Base-by-base conservation (phyloP, 1,140 invertebrate genomes). In the Panulirus ornatus region DNA sequence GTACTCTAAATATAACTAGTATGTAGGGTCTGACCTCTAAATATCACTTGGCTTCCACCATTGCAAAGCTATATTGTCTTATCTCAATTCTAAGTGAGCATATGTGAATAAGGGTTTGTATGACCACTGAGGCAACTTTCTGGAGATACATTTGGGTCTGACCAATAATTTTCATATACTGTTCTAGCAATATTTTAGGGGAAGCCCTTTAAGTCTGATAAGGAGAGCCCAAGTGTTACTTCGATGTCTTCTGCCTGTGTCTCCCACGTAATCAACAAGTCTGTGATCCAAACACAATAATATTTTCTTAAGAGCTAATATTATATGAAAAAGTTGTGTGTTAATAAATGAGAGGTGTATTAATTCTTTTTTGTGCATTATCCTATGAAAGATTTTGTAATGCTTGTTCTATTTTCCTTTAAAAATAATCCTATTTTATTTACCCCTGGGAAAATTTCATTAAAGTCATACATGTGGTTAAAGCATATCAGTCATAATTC, bases 211-310 rank as follows among this genome's bases (percentile, higher is more conserved):
- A 44, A 40, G 40, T 22, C 14, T 51, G 66, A 47, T 36, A 42
- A 14, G 30, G 27, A 27, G n/a, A 42, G 3, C 27, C 44, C 44
- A 44, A 47, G 44, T 79, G 44, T 47, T 27, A 30, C 19, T 47
- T 79, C 27, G 5, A 63, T 85, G 70, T 85, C 70, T 85, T 81
- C 76, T 78, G 75, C 54, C 85, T 88, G 75, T 81, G 85, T 88
- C 85, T 88, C 85, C 75, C 85, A 88, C 76, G 76, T 88, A 88
- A 88, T 88, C 85, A 88, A 88, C 85, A 88, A 88, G 85, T 88
- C 85, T 88, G 85, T 88, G 85, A 88, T 88, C 85, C 76, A 81
- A 88, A 88, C 84, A 87, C 85, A 88, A 88, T 88, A 88, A 88
- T 88, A 88, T 88, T 88, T 88, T 88, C 85, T 88, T 88, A 88